Conservation (phyloP, 37 sponge, comb jelly and placozoan genomes). For the Petrosia ficiformis region DNA sequence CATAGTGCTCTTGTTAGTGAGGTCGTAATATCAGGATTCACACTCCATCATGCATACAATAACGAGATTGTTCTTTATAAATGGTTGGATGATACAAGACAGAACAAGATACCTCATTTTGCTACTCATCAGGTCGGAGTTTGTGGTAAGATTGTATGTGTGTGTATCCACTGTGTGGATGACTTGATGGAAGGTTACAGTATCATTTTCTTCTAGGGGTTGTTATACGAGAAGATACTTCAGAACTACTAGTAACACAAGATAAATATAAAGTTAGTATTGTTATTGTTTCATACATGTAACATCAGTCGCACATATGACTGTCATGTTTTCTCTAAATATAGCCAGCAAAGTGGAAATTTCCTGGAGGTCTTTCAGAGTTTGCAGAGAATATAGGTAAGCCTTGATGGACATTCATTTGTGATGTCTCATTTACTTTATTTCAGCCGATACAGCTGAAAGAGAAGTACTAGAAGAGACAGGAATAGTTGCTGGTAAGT, state of each 20-base stretch:
- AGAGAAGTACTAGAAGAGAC: constrained; percentile 86
- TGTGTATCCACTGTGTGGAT: background rate
- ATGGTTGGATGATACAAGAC: constrained; percentile 56
- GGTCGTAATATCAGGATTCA: constrained; percentile 54
- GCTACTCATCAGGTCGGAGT: constrained; percentile 85
- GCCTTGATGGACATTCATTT: background rate
- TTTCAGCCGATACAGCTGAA: constrained; percentile 65
- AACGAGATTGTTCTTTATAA: constrained; percentile 43
- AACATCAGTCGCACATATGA: background rate
- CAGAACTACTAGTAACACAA: constrained; percentile 53
- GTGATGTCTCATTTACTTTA: background rate
- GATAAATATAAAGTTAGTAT: constrained; percentile 77
- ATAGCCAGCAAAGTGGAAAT: constrained; percentile 72
- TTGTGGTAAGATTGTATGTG: constrained; percentile 38
- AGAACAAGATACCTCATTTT: constrained; percentile 57
- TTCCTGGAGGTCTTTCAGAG: constrained; percentile 82
- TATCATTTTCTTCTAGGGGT: constrained; percentile 30
- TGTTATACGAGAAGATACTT: constrained; percentile 59
- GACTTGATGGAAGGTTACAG: background rate
- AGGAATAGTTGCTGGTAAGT: constrained; percentile 68
- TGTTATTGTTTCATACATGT: too few relatives aligned
- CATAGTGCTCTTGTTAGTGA: constrained; percentile 29
- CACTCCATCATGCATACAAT: constrained; percentile 54
- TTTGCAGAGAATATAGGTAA: constrained; percentile 75
- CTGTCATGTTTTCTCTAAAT: background rate